Evolutionary conservation across 2,797 vertebrate species (phyloP).

Genomic region (Mormyrops boulengeri): DNA sequence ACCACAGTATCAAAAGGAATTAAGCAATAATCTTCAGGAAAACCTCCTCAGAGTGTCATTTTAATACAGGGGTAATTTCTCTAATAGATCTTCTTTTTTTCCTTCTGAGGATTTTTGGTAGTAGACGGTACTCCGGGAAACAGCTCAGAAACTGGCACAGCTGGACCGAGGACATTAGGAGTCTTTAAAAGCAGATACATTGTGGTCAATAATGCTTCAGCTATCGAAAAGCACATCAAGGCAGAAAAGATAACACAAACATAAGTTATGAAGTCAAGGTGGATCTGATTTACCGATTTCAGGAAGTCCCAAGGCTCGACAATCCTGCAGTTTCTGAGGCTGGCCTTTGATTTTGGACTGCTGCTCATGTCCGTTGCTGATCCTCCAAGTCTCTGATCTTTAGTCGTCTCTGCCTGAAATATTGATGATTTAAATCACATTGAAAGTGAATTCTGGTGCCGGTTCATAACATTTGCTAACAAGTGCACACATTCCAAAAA

Average conservation of each 20-base stretch:
- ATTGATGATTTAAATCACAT: not conserved
- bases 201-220: not conserved
- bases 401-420: not conserved
- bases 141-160: not conserved
- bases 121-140: not conserved
- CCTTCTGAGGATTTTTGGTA: not conserved
- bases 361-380: not conserved
- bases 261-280: not conserved
- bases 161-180: not conserved
- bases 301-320: not conserved
- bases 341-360: not conserved
- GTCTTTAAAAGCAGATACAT: not conserved
- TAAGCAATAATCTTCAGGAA: not conserved
- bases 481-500: not conserved
- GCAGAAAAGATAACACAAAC: not conserved
- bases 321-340: not conserved
- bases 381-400: not conserved
- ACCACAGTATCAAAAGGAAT: not conserved
- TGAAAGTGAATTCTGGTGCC: not conserved
- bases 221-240: not conserved
- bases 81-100: not conserved
- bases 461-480: not conserved
- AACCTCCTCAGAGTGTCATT: not conserved
- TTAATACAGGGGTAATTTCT: not conserved
- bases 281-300: not conserved